Percentiles rank a stretch among this genome's conserved stretches.
These are phyloP conservation scores for Copidosoma aretas DNA, from an alignment of 2,888 invertebrate genomes.

Conservation along the genomic window DNA sequence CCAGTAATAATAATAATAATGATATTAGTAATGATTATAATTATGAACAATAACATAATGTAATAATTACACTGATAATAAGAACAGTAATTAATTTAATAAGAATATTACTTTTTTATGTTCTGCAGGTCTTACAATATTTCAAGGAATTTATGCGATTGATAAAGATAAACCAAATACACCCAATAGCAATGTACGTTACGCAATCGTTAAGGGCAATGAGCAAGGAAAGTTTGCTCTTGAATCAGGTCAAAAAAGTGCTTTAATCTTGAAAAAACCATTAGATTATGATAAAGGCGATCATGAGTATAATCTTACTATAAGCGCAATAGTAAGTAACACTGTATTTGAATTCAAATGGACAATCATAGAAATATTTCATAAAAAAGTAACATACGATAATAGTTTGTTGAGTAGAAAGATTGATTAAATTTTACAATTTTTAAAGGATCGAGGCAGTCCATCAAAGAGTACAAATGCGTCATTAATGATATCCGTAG, in stretches of 20 bases:
- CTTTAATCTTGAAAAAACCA: slow-evolving; percentile 74
- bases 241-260: slow-evolving; percentile 80
- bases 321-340: slow-evolving; percentile 76
- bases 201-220: slow-evolving; percentile 82
- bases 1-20: no score
- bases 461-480: slow-evolving; percentile 78
- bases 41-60: no score
- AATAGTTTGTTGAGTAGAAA: not conserved
- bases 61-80: no score
- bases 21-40: no score
- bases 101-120: slow-evolving; percentile 38
- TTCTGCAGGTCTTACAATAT: slow-evolving; percentile 77
- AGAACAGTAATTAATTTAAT: no score
- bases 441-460: slow-evolving; percentile 78
- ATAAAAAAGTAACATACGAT: not conserved
- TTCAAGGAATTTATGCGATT: slow-evolving; percentile 79
- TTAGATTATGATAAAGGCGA: slow-evolving; percentile 85
- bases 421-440: not conserved
- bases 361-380: not conserved
- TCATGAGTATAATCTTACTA: slow-evolving; percentile 74
- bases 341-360: not conserved
- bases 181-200: slow-evolving; percentile 80
- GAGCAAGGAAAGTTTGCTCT: slow-evolving; percentile 78
- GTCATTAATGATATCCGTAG: slow-evolving; percentile 73
- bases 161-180: slow-evolving; percentile 82